phyloP scores from a whole-genome alignment of 2,113 vertebrate genomes.

The Pardalotus punctatus region DNA sequence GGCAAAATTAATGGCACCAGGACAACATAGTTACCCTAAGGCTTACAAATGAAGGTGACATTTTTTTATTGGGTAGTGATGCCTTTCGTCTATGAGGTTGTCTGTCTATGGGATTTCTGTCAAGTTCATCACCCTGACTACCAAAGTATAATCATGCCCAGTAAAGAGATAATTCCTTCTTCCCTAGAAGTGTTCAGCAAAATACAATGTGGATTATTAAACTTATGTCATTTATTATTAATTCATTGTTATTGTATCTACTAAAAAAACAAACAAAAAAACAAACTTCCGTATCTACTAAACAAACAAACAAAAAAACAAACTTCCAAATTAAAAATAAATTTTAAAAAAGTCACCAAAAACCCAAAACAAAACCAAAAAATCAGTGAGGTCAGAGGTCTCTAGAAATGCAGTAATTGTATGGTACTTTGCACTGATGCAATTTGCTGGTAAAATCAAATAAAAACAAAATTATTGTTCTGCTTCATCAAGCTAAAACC shows the following conservation, averaged over 20 bases:
- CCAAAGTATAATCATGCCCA: background rate
- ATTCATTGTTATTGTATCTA: background rate
- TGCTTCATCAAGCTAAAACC: slow-evolving; percentile 37
- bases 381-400: background rate
- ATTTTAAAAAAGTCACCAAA: background rate
- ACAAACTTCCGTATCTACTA: background rate
- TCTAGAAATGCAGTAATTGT: background rate
- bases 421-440: background rate
- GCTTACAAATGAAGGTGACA: background rate
- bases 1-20: background rate
- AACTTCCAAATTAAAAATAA: background rate
- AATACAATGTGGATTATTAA: background rate
- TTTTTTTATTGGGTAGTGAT: background rate
- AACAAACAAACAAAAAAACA: background rate
- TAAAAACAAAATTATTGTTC: slow-evolving; percentile 12
- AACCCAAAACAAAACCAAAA: background rate
- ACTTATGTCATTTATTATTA: background rate
- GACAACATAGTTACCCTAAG: background rate
- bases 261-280: background rate
- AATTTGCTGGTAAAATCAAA: slow-evolving; percentile 44
- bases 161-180: background rate
- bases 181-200: background rate
- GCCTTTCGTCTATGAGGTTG: background rate
- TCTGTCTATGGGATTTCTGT: background rate
- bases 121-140: background rate